A percentile compares a stretch with the other conserved stretches of the same genome.
Conservation (phyloP, 2,113 vertebrate genomes). For the Clinocottus analis region DNA sequence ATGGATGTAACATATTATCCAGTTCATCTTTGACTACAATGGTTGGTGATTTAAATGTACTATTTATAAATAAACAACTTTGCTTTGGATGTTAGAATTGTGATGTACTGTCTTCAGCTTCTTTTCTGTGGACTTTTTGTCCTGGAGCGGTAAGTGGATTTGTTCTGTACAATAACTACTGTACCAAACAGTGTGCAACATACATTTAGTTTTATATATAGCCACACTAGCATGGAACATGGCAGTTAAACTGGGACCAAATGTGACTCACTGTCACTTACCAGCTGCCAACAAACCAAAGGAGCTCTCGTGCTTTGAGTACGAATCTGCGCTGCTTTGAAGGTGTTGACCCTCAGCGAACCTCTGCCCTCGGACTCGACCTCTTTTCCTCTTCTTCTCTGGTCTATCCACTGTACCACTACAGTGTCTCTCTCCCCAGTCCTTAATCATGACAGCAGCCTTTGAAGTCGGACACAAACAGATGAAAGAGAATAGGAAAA, state of each 20-base stretch:
- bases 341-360: slow-evolving; percentile 17
- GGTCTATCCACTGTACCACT: slow-evolving; percentile 2
- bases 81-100: neutral
- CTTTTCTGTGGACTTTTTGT: neutral
- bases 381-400: slow-evolving; percentile 4
- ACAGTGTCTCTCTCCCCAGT: slow-evolving; percentile 19
- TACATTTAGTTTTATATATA: neutral
- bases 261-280: slow-evolving; percentile 13
- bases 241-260: slow-evolving; percentile 15
- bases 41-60: neutral
- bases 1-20: neutral
- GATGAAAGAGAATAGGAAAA: slow-evolving; percentile 39
- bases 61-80: neutral
- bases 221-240: neutral
- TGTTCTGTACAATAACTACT: neutral
- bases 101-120: neutral
- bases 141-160: neutral
- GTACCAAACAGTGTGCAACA: neutral
- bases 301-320: slow-evolving; percentile 5
- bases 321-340: slow-evolving; percentile 39
- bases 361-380: slow-evolving; percentile 23
- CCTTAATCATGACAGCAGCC: slow-evolving; percentile 38
- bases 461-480: slow-evolving; percentile 57
- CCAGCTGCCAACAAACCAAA: slow-evolving; percentile 23
- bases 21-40: neutral